phyloP scores from a whole-genome alignment of 1,140 invertebrate species.

The honey bee (Apis mellifera) region Amel_HAv3.1 CM009932.2:7485501-7486000 shows the following conservation, averaged over 20 bases:
- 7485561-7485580: conserved; percentile 35
- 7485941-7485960: background rate
- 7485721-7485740: background rate
- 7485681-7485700: background rate
- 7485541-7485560: conserved; percentile 27
- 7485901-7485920: background rate
- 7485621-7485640: conserved; percentile 21
- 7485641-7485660: conserved; percentile 20
- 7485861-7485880: background rate
- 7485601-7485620: background rate
- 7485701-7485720: background rate
- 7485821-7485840: too few relatives aligned
- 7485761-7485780: too few relatives aligned
- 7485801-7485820: too few relatives aligned
- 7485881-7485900: background rate
- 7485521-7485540: conserved; percentile 54
- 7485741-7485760: too few relatives aligned
- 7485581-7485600: background rate
- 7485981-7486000: conserved; percentile 7
- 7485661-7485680: too few relatives aligned
- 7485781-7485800: too few relatives aligned
- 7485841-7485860: too few relatives aligned
- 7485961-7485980: conserved; percentile 10
- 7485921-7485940: background rate
- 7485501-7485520: conserved; percentile 48